Percentiles rank a stretch among this genome's conserved stretches.
These are phyloP conservation scores for Wiebesia pumilae DNA, from an alignment of 1,140 invertebrate genomes.

Conservation along the genomic window DNA sequence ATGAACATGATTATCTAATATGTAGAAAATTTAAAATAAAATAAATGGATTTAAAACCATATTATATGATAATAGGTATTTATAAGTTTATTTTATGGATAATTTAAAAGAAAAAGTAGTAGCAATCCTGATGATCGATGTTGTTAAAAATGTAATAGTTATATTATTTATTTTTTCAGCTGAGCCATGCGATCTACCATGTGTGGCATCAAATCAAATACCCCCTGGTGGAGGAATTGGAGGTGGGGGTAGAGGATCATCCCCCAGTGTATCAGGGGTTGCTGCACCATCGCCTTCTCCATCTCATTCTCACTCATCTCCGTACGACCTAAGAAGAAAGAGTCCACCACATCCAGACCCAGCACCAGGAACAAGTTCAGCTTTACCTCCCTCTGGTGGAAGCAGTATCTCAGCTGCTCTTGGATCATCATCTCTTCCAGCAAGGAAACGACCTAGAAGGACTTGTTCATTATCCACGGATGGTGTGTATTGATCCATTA, in stretches of 20 bases:
- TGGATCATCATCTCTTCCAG: conserved; percentile 83
- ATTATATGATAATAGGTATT: no score
- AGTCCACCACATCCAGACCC: conserved; percentile 79
- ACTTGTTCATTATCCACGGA: conserved; percentile 79
- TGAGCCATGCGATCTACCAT: conserved; percentile 85
- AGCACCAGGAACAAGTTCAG: conserved; percentile 73
- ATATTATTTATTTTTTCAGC: conserved; percentile 69
- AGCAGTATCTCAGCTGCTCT: conserved; percentile 70
- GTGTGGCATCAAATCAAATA: conserved; percentile 81
- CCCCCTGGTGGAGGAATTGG: conserved; percentile 69
- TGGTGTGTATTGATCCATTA: conserved; percentile 74
- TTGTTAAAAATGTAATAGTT: not conserved
- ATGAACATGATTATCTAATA: no score
- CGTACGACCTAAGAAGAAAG: conserved; percentile 89
- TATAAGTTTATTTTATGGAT: no score
- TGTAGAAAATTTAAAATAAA: no score
- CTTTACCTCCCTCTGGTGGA: conserved; percentile 72
- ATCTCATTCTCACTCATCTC: conserved; percentile 82
- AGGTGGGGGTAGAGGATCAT: conserved; percentile 67
- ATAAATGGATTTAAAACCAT: no score
- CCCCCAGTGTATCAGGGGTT: conserved; percentile 73
- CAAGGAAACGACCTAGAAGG: conserved; percentile 85
- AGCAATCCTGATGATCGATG: no score
- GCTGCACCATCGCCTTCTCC: conserved; percentile 73
- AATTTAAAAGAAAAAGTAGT: no score